phyloP scores from a whole-genome alignment of 1,140 invertebrate genomes.

The Thaumetopoea pityocampa region DNA sequence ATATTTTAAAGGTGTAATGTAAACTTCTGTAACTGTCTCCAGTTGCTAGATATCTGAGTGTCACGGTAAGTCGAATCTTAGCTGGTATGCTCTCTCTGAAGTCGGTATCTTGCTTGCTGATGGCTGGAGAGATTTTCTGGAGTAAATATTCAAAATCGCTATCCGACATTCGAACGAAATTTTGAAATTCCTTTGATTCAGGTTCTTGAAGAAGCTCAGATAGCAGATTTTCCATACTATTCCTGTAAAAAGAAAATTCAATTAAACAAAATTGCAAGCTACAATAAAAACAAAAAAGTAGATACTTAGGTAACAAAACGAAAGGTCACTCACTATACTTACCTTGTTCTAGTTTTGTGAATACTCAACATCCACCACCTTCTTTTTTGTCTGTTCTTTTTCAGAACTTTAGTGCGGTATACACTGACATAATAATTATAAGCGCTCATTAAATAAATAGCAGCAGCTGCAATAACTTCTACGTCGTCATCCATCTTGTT shows the following conservation, averaged over 20 bases:
- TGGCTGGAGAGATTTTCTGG: slow-evolving; percentile 14
- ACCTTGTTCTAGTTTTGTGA: slow-evolving; percentile 22
- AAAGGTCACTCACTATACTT: slow-evolving; percentile 3
- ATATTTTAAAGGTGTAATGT: slow-evolving; percentile 19
- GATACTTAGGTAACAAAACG: background rate
- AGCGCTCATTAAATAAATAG: slow-evolving; percentile 1
- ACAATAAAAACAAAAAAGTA: slow-evolving; percentile 2
- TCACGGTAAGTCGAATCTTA: slow-evolving; percentile 18
- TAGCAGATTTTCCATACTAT: slow-evolving; percentile 11
- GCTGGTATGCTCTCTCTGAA: slow-evolving; percentile 22
- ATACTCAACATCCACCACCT: slow-evolving; percentile 21
- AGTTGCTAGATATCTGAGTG: slow-evolving; percentile 24
- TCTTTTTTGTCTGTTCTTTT: slow-evolving; percentile 20
- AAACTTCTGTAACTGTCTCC: slow-evolving; percentile 7
- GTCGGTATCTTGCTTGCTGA: slow-evolving; percentile 22
- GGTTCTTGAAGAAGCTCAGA: slow-evolving; percentile 13
- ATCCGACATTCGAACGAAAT: slow-evolving; percentile 18
- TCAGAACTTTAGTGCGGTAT: slow-evolving; percentile 5
- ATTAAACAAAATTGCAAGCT: slow-evolving; percentile 1
- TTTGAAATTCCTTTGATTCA: slow-evolving; percentile 23
- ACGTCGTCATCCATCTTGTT: too few species aligned
- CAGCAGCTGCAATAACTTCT: slow-evolving; percentile 4
- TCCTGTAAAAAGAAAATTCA: slow-evolving; percentile 7
- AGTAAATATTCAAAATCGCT: slow-evolving; percentile 20
- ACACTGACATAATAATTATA: slow-evolving; percentile 9